Evolutionary conservation across 2,888 invertebrate genomes (phyloP).

Genomic region (Chymomyza amoena): DNA sequence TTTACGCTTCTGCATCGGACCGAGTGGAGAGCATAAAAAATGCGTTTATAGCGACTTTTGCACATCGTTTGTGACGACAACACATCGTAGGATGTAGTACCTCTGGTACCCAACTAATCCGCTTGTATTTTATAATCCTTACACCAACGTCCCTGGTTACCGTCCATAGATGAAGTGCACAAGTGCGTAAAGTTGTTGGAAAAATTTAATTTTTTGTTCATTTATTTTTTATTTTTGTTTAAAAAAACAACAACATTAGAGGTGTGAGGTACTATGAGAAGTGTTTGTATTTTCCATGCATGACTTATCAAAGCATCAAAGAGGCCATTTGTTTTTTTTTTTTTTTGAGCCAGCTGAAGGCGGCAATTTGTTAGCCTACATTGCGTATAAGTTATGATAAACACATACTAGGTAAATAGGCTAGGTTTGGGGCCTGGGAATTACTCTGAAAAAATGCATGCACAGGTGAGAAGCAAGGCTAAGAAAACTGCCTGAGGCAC

Average conservation of each 20-base stretch:
- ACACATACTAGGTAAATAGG: background rate
- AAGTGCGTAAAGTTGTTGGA: conserved; percentile 56
- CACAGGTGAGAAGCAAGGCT: background rate
- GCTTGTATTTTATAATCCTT: conserved; percentile 66
- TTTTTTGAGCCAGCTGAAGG: conserved; percentile 5
- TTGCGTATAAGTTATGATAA: background rate
- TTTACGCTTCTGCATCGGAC: conserved; percentile 24
- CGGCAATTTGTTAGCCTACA: background rate
- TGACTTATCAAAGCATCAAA: background rate
- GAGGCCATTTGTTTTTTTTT: background rate
- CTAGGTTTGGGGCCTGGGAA: background rate
- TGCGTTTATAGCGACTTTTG: conserved; percentile 51
- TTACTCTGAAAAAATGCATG: background rate
- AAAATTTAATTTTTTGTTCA: conserved; percentile 54
- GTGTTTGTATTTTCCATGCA: background rate
- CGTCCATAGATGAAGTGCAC: conserved; percentile 30
- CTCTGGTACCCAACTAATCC: conserved; percentile 44
- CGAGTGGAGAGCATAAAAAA: conserved; percentile 42
- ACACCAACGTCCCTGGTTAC: conserved; percentile 49
- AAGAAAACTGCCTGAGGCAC: background rate
- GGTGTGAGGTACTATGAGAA: background rate
- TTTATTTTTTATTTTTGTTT: conserved; percentile 23
- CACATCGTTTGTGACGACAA: conserved; percentile 39
- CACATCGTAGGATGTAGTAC: background rate
- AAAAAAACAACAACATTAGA: conserved; percentile 14